These are phyloP conservation scores for Tachysurus fulvidraco DNA, from an alignment of 2,113 vertebrate genomes.

Conservation along the genomic window DNA sequence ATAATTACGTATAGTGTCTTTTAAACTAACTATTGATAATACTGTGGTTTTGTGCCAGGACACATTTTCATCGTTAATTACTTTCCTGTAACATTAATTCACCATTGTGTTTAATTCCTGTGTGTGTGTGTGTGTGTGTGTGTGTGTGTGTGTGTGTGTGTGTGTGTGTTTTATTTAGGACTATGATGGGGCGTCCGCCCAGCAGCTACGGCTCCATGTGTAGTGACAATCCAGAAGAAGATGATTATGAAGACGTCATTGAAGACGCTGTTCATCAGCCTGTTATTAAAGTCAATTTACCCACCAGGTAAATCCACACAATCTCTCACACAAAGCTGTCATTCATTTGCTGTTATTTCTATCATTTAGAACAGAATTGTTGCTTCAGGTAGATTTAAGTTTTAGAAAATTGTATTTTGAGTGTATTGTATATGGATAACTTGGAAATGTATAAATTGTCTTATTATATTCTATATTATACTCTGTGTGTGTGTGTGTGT, in stretches of 20 bases:
- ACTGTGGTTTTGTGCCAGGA: no score
- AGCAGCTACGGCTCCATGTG: slow-evolving; percentile 76
- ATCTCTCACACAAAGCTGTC: not conserved
- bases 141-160: not conserved
- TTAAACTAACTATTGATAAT: no score
- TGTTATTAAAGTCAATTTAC: not conserved
- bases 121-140: not conserved
- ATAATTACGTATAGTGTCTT: no score
- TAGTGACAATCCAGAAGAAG: slow-evolving; percentile 59
- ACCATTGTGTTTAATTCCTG: not conserved
- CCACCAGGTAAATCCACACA: not conserved
- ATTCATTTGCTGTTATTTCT: not conserved
- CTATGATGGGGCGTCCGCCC: slow-evolving; percentile 57
- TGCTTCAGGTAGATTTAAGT: not conserved
- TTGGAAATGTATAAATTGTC: not conserved
- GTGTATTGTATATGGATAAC: not conserved
- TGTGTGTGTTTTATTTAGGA: slow-evolving; percentile 8
- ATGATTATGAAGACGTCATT: not conserved
- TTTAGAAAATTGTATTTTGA: no score
- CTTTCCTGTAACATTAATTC: not conserved
- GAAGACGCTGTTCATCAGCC: not conserved
- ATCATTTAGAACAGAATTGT: not conserved
- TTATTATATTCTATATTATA: not conserved
- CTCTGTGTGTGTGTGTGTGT: not conserved
- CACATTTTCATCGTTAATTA: not conserved